Conservation (phyloP, 2,888 invertebrate species). For the Argynnis bischoffii region DNA sequence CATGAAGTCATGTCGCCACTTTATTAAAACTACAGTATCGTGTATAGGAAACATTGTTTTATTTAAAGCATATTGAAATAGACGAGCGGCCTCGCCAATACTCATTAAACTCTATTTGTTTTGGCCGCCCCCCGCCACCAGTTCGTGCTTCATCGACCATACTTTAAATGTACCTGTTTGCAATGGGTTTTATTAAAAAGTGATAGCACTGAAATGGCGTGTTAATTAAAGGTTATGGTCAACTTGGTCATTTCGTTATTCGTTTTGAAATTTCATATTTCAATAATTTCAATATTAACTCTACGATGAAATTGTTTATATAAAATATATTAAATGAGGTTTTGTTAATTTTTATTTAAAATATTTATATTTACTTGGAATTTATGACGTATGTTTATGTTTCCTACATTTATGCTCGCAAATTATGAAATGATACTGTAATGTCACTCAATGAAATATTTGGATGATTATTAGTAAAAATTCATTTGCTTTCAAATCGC, state of each 20-base stretch:
- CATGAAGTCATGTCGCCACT: too few relatives aligned
- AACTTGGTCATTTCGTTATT: background rate
- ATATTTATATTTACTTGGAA: too few relatives aligned
- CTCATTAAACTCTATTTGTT: constrained; percentile 49
- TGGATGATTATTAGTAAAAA: too few relatives aligned
- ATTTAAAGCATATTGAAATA: constrained; percentile 18
- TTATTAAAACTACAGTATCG: too few relatives aligned
- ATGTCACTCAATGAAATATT: too few relatives aligned
- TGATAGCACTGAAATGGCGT: constrained; percentile 27
- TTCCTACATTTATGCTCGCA: too few relatives aligned
- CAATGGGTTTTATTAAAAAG: constrained; percentile 44
- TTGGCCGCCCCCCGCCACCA: constrained; percentile 31
- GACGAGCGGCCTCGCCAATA: constrained; percentile 39
- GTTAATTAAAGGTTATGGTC: constrained; percentile 19
- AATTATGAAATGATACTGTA: too few relatives aligned
- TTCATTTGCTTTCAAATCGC: too few relatives aligned
- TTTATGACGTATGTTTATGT: too few relatives aligned
- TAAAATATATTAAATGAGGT: too few relatives aligned
- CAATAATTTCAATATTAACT: constrained; percentile 5
- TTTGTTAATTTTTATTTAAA: too few relatives aligned
- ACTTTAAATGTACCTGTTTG: constrained; percentile 42
- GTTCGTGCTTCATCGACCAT: constrained; percentile 42
- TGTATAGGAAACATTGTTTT: constrained; percentile 7
- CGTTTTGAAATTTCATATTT: constrained; percentile 4
- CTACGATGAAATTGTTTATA: too few relatives aligned